Conservation (phyloP, 2,888 invertebrate species). For the Rhagium mordax region DNA sequence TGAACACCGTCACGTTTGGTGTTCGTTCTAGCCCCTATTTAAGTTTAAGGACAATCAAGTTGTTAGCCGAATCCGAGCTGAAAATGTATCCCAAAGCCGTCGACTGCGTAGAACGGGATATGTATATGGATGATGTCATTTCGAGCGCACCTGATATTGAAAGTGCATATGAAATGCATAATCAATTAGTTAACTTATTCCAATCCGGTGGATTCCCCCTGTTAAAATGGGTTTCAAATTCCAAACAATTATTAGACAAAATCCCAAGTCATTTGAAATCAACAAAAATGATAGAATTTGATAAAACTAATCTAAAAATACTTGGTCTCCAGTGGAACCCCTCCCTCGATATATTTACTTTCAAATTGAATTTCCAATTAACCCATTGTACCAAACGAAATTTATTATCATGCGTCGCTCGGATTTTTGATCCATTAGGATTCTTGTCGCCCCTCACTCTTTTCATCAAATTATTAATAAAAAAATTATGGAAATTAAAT, state of each 20-base stretch:
- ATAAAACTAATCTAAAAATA: neutral
- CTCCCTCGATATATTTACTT: neutral
- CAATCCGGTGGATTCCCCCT: neutral
- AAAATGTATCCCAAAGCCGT: neutral
- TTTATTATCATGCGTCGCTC: slow-evolving; percentile 12
- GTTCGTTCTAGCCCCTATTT: neutral
- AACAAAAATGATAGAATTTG: neutral
- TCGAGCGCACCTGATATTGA: neutral
- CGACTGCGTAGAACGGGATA: neutral
- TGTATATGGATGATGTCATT: neutral
- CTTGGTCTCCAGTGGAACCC: neutral
- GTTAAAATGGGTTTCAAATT: slow-evolving; percentile 12
- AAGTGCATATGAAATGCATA: neutral
- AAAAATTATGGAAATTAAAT: slow-evolving; percentile 13
- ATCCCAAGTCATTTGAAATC: neutral
- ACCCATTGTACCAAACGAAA: neutral
- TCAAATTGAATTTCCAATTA: neutral
- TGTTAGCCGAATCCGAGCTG: neutral
- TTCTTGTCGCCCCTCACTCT: slow-evolving; percentile 32
- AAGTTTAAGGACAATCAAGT: neutral
- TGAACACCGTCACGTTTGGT: neutral
- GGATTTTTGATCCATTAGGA: slow-evolving; percentile 35
- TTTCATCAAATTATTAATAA: slow-evolving; percentile 28
- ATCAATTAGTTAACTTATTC: slow-evolving; percentile 1
- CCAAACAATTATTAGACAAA: neutral